A percentile compares a stretch with the other conserved stretches of the same genome.
Conservation (phyloP, 2,113 vertebrate genomes). For the Caranx melampygus region DNA sequence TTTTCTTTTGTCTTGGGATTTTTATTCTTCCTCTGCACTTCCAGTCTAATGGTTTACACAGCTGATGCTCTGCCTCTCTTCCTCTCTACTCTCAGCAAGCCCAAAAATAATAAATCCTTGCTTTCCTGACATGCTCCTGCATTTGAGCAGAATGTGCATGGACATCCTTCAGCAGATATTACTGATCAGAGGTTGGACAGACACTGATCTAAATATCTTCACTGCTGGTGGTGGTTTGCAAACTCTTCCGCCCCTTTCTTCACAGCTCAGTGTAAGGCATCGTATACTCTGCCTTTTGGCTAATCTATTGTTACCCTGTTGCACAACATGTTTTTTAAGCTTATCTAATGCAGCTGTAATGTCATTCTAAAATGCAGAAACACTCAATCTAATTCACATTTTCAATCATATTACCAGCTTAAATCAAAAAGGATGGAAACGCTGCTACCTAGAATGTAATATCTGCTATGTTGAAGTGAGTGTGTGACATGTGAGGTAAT, state of each 20-base stretch:
- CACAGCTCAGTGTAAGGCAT: not conserved
- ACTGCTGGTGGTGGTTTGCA: slow-evolving; percentile 28
- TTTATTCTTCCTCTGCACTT: slow-evolving; percentile 12
- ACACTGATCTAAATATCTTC: slow-evolving; percentile 60
- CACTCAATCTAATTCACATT: slow-evolving; percentile 54
- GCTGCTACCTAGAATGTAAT: not conserved
- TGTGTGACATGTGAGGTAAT: no score
- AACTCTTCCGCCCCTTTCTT: not conserved
- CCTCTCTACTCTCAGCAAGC: slow-evolving; percentile 38
- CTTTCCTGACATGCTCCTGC: slow-evolving; percentile 19
- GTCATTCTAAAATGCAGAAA: slow-evolving; percentile 22
- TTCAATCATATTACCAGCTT: slow-evolving; percentile 45
- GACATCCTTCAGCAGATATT: slow-evolving; percentile 55
- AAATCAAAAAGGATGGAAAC: slow-evolving; percentile 12
- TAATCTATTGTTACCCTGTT: slow-evolving; percentile 34
- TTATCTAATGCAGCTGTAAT: slow-evolving; percentile 26
- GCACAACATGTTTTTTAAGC: slow-evolving; percentile 6
- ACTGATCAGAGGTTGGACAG: slow-evolving; percentile 49
- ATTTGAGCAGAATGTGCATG: slow-evolving; percentile 48
- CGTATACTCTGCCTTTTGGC: slow-evolving; percentile 18
- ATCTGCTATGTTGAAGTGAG: no score
- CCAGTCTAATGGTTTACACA: slow-evolving; percentile 30
- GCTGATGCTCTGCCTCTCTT: slow-evolving; percentile 22
- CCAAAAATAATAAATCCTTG: slow-evolving; percentile 35
- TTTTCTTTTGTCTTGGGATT: not conserved